A percentile compares a stretch with the other conserved stretches of the same genome.
Conservation (phyloP, 2,888 invertebrate species). For the Pseudococcus longispinus region DNA sequence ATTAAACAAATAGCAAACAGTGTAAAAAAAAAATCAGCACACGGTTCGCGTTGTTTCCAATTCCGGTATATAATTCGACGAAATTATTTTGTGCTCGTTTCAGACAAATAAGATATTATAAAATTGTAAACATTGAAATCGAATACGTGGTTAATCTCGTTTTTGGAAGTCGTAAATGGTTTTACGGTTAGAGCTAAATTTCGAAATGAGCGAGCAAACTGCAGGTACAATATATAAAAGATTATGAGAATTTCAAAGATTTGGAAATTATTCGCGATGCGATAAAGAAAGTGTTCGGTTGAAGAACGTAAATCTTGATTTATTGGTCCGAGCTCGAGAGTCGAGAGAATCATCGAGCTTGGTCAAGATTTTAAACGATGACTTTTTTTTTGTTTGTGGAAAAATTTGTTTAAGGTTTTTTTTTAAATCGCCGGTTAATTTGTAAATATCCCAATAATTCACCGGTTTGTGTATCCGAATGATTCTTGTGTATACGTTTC, state of each 20-base stretch:
- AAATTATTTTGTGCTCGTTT: neutral
- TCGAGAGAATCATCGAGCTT: neutral
- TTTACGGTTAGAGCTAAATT: neutral
- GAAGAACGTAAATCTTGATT: neutral
- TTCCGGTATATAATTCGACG: conserved; percentile 4
- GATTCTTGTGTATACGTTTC: neutral
- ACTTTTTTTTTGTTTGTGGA: neutral
- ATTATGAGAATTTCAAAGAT: neutral
- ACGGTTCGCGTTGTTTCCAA: neutral
- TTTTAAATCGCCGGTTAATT: neutral
- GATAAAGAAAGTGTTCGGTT: neutral
- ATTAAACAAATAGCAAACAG: conserved; percentile 1
- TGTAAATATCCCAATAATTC: neutral
- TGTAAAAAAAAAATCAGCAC: neutral
- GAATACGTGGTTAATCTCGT: neutral
- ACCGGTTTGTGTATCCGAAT: neutral
- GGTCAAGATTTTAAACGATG: neutral
- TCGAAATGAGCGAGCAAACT: neutral
- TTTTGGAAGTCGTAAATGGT: neutral
- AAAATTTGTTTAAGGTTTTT: neutral
- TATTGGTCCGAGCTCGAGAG: neutral
- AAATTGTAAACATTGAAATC: neutral
- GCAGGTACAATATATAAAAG: neutral
- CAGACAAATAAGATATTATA: neutral
- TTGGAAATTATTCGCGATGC: neutral